Conservation (phyloP, 2,797 vertebrate genomes). For the Chelon labrosus region DNA sequence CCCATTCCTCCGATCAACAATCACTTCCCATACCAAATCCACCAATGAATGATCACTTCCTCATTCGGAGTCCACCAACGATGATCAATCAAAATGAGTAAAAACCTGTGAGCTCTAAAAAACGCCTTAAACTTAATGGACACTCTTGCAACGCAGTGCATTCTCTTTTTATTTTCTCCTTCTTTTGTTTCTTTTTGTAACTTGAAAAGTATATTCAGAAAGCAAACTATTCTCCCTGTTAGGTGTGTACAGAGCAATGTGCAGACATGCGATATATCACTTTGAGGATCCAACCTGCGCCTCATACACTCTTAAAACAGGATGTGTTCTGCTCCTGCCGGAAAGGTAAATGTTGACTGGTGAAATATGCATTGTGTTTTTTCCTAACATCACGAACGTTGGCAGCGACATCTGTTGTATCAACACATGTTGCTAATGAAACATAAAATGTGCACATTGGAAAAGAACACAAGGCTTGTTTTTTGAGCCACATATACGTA, state of each 20-base stretch:
- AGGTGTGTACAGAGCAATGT: slow-evolving; percentile 96
- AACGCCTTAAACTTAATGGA: slow-evolving; percentile 98
- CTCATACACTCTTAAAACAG: slow-evolving; percentile 71
- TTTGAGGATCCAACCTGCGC: slow-evolving; percentile 91
- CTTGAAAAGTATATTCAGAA: slow-evolving; percentile 96
- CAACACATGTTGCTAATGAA: slow-evolving; percentile 59
- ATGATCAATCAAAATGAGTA: slow-evolving; percentile 80
- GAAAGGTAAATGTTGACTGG: slow-evolving; percentile 38
- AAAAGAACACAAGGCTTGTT: slow-evolving; percentile 50
- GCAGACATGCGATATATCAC: slow-evolving; percentile 90
- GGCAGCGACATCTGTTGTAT: slow-evolving; percentile 68
- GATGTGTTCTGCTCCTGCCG: slow-evolving; percentile 39
- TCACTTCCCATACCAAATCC: slow-evolving; percentile 57
- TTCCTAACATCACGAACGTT: not conserved
- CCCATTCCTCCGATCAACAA: slow-evolving; percentile 44
- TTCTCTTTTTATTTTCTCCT: slow-evolving; percentile 68
- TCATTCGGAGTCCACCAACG: slow-evolving; percentile 71
- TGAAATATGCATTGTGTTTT: slow-evolving; percentile 41
- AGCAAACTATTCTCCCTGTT: slow-evolving; percentile 94
- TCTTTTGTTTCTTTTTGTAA: slow-evolving; percentile 85
- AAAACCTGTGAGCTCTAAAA: slow-evolving; percentile 97
- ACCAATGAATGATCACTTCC: slow-evolving; percentile 73
- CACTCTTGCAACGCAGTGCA: slow-evolving; percentile 96
- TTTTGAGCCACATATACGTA: slow-evolving; percentile 28
- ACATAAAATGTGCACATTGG: slow-evolving; percentile 44